Evolutionary conservation across 2,797 vertebrate species (phyloP).

Genomic region (Pipistrellus pipistrellus): DNA sequence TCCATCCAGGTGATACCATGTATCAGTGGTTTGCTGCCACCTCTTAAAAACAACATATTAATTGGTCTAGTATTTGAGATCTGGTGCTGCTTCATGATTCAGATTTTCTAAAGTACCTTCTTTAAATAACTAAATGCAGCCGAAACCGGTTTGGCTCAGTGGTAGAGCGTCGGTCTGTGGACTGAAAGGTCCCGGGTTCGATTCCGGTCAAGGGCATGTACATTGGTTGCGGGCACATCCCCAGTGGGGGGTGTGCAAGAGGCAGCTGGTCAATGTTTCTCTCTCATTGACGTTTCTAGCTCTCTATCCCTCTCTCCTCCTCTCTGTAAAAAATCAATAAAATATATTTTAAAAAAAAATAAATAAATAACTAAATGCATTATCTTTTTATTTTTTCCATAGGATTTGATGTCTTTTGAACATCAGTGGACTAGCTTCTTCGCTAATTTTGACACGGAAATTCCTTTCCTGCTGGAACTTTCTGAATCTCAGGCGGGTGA

Average conservation of each 20-base stretch:
- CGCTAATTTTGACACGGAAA: conserved; percentile 96
- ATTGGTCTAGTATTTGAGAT: background rate
- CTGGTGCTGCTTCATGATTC: background rate
- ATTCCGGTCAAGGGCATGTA: too few relatives aligned
- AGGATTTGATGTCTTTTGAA: conserved; percentile 95
- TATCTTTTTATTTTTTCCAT: conserved; percentile 67
- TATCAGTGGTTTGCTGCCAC: background rate
- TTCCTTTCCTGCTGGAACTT: conserved; percentile 95
- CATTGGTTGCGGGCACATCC: too few relatives aligned
- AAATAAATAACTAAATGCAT: background rate
- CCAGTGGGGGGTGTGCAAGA: too few relatives aligned
- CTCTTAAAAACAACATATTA: conserved; percentile 9
- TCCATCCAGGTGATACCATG: background rate
- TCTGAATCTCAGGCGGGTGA: conserved; percentile 97
- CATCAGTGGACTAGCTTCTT: conserved; percentile 96
- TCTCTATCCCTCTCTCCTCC: too few relatives aligned
- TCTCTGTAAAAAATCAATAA: too few relatives aligned
- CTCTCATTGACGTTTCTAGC: too few relatives aligned
- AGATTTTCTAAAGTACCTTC: conserved; percentile 25
- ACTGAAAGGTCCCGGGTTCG: too few relatives aligned
- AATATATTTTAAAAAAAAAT: too few relatives aligned
- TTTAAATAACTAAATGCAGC: conserved; percentile 1
- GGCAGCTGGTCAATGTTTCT: too few relatives aligned
- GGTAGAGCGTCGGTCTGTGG: too few relatives aligned
- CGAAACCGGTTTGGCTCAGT: too few relatives aligned